A percentile compares a stretch with the other conserved stretches of the same genome.
Evolutionary conservation across 2,797 vertebrate genomes (phyloP).

Genomic region (Neosilurus mollespiculum): DNA sequence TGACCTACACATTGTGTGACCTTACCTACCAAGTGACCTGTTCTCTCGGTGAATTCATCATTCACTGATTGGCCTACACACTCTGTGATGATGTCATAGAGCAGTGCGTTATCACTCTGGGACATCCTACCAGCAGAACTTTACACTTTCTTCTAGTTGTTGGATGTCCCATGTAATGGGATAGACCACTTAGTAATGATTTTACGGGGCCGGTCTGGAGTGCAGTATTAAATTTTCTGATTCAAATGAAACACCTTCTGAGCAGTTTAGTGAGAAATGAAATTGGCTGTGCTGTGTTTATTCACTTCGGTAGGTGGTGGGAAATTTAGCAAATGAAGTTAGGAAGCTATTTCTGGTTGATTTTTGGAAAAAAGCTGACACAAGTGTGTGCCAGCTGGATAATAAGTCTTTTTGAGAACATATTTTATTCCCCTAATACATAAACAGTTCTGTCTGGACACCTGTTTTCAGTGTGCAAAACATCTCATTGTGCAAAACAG

Average conservation of each 20-base stretch:
- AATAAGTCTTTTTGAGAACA: neutral
- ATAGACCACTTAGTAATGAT: too few species aligned
- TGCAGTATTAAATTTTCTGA: neutral
- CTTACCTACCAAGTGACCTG: too few species aligned
- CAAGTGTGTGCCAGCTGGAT: neutral
- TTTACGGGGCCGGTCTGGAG: neutral
- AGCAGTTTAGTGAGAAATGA: neutral
- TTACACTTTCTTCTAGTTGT: too few species aligned
- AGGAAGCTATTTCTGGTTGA: neutral
- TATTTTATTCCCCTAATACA: neutral
- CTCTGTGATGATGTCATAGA: too few species aligned
- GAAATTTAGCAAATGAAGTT: neutral
- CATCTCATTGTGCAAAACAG: neutral
- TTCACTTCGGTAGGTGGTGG: neutral
- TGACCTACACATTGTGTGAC: too few species aligned
- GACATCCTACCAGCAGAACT: too few species aligned
- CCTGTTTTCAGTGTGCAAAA: neutral
- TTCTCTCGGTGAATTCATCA: too few species aligned
- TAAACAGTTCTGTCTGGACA: neutral
- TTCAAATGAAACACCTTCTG: neutral
- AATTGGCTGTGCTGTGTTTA: neutral
- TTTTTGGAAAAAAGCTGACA: neutral
- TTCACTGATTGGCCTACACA: too few species aligned
- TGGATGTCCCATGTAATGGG: too few species aligned
- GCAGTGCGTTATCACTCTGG: too few species aligned